phyloP scores from a whole-genome alignment of 2,888 invertebrate genomes.

The Dryomyza anilis region DNA sequence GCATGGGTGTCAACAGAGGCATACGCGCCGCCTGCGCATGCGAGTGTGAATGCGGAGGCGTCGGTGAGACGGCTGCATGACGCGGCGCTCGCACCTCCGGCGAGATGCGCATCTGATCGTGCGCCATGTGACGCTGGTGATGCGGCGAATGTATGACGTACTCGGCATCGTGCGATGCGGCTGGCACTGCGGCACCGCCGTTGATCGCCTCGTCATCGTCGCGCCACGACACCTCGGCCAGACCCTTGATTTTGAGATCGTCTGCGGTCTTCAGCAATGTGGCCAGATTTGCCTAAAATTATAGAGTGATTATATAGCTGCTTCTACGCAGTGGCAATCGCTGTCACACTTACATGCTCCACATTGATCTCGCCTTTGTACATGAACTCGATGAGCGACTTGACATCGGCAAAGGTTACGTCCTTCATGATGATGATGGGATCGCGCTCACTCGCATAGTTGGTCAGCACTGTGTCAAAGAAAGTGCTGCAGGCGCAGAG shows the following conservation, averaged over 20 bases:
- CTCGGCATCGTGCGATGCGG: conserved; percentile 48
- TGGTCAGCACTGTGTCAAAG: conserved; percentile 84
- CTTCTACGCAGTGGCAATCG: neutral
- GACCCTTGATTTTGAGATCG: conserved; percentile 87
- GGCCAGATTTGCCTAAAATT: conserved; percentile 77
- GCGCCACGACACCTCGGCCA: conserved; percentile 88
- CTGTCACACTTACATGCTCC: conserved; percentile 76
- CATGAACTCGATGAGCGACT: conserved; percentile 91
- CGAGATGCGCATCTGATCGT: neutral
- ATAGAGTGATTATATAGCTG: neutral
- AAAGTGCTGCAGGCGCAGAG: conserved; percentile 91
- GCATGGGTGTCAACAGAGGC: conserved; percentile 55
- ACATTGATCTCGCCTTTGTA: conserved; percentile 95
- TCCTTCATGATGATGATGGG: conserved; percentile 88
- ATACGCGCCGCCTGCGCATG: too few relatives aligned
- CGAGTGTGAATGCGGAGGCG: too few relatives aligned
- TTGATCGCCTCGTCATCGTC: conserved; percentile 61
- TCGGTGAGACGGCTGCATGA: neutral
- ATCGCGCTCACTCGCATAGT: conserved; percentile 76
- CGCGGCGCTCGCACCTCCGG: conserved; percentile 9
- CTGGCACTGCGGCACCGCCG: neutral
- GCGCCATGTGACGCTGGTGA: conserved; percentile 10
- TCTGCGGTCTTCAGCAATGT: conserved; percentile 90
- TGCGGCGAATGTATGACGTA: conserved; percentile 40
- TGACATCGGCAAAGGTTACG: conserved; percentile 87